Base-by-base conservation (phyloP, 2,797 vertebrate species). In the Poecilia wingei region DNA sequence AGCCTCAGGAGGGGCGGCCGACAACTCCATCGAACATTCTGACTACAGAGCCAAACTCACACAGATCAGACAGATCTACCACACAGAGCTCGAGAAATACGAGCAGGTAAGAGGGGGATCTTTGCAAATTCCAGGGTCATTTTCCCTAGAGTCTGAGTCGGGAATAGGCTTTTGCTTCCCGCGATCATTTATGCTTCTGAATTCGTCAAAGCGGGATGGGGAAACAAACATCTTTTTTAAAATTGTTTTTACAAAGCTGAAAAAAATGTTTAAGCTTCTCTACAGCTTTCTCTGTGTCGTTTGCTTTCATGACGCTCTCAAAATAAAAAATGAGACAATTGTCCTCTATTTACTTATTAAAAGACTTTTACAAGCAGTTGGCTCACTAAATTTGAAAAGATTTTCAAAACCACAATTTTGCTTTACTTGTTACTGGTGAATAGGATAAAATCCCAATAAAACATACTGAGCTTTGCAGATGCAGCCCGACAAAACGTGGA, bases 31-130 rank as follows among this genome's bases (percentile, higher is more conserved):
- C 80, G 98, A 99, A 95, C 98, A 99, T 95, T 98, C 98, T 88
- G 98, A 99, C 96, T 99, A 99, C 96, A 96, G 98, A 96, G 98
- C 98, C 95, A 99, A 99, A 96, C 97, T 99, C 94, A 98, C 97
- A 87, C 98, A 99, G 96, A 99, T 99, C 96, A 96, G 98, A 95
- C 98, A 98, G 96, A 99, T 99, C 95, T 99, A 99, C 96, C 98
- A 99, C 96, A 98, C 98, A 77, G 98, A 99, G 96, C 95, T 99
- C 95, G 98, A 99, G 97, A 99, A 99, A 92, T 99, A 99, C 74
- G 98, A 99, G 91, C 98, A 99, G 98, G 98, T 99, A 88, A 90
- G 90, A 68, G 57, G 85, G 91, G 91, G 75, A 61, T 55, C 64
- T 41, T 68, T 41, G 25, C 36, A 76, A 59, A 46, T 39, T 9